These are phyloP conservation scores for Oreochromis spilurus DNA, from an alignment of 2,113 vertebrate genomes.

Conservation along the genomic window DNA sequence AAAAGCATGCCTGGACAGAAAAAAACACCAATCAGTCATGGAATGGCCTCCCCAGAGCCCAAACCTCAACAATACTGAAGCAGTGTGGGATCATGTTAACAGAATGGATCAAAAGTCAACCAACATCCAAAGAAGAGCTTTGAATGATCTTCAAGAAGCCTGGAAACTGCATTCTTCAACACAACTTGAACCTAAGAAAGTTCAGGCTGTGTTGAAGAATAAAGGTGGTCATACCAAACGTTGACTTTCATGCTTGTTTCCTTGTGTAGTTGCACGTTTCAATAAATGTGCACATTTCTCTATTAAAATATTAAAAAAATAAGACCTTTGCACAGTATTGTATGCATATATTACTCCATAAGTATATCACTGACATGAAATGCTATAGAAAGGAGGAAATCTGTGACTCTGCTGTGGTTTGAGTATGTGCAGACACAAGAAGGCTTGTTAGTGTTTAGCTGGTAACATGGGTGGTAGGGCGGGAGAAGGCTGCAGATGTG, in stretches of 20 bases:
- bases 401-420: neutral
- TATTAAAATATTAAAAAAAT: rapidly evolving
- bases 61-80: neutral
- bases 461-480: neutral
- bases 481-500: neutral
- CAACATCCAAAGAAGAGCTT: neutral
- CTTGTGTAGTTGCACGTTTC: neutral
- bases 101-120: neutral
- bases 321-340: neutral
- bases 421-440: constrained; percentile 3
- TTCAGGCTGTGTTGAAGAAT: neutral
- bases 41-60: neutral
- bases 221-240: neutral
- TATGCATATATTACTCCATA: neutral
- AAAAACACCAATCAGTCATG: neutral
- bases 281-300: neutral
- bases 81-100: neutral
- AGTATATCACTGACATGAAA: neutral
- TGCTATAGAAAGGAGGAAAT: neutral
- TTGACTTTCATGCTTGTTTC: neutral
- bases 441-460: constrained; percentile 19
- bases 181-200: neutral
- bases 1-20: neutral
- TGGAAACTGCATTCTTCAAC: neutral
- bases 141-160: neutral